Base-by-base conservation (phyloP, 2,797 vertebrate genomes). In the Rousettus madagascariensis region DNA sequence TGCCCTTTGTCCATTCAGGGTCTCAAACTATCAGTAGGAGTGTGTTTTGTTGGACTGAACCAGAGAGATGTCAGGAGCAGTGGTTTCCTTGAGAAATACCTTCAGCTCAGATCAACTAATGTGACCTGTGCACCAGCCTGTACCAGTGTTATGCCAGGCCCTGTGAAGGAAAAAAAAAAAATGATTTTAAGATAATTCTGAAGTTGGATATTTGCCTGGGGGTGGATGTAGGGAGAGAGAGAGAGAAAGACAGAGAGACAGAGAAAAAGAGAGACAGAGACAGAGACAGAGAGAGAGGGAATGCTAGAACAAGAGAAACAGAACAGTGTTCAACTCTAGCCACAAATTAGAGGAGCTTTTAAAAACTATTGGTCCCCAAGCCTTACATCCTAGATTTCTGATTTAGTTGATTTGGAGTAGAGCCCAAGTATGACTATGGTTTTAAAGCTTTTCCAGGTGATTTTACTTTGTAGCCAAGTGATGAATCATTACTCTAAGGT, bases 321-420 rank as follows among this genome's bases (percentile, higher is more conserved):
- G 46, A 55, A 41, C 5, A 30, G 11, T 22, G 41, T 91, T 57
- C 49, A 43, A 68, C 22, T 82, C 59, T 95, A 53, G 38, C 87
- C 41, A 65, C 33, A 78, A 49, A 49, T 28, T 12, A 78, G 19
- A 15, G 46, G 26, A 74, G 19, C 55, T 80, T 68, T 94, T 53
- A 13, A 59, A 88, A 94, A 46, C 41, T 11, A 10, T 33, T 55
- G 11, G 43, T 74, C 49, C 43, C 65, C 0, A 36, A 85, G 53
- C 20, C 46, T 61, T 53, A 36, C 13, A 53, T 65, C 59, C 38
- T 57, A 51, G 66, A 91, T 49, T 83, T 89, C 77, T 87, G 63
- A 61, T 82, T 80, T 80, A 71, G 57, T 33, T 92, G 82, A 63
- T 36, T 59, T 95, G 90, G 90, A 93, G 7, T 8, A 16, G 33